Conservation (phyloP, 2,888 invertebrate species). For the Pharmacophagus antenor region DNA sequence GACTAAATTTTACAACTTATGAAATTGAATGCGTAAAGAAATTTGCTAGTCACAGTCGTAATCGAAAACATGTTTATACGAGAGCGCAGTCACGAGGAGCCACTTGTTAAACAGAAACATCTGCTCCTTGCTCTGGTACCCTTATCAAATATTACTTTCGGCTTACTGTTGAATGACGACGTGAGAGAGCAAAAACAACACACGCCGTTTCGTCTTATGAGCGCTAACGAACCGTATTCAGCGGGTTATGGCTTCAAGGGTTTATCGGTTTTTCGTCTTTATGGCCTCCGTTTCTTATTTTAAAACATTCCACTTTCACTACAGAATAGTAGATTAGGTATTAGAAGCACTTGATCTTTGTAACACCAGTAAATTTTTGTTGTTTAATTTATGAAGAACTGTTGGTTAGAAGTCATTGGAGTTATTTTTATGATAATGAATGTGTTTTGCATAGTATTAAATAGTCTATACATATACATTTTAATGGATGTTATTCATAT, state of each 20-base stretch:
- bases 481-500: too few species aligned
- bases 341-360: too few species aligned
- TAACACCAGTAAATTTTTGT: too few species aligned
- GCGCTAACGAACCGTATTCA: conserved; percentile 29
- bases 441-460: too few species aligned
- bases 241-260: conserved; percentile 16
- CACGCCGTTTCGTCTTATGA: conserved; percentile 23
- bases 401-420: too few species aligned
- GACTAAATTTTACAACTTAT: neutral
- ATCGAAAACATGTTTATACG: conserved; percentile 21
- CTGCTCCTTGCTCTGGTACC: conserved; percentile 16
- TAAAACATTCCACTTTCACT: too few species aligned
- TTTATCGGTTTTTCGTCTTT: conserved; percentile 17
- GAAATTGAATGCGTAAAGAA: conserved; percentile 8
- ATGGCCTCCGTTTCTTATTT: neutral
- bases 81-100: conserved; percentile 3
- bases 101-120: conserved; percentile 21
- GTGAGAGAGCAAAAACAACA: conserved; percentile 29
- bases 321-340: too few species aligned
- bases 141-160: conserved; percentile 31
- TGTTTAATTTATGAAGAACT: too few species aligned
- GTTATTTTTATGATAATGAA: too few species aligned
- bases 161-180: conserved; percentile 29
- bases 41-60: conserved; percentile 19
- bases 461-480: too few species aligned